A percentile compares a stretch with the other conserved stretches of the same genome.
These are phyloP conservation scores for Callinectes sapidus DNA, from an alignment of 2,888 invertebrate genomes.

Conservation along the genomic window DNA sequence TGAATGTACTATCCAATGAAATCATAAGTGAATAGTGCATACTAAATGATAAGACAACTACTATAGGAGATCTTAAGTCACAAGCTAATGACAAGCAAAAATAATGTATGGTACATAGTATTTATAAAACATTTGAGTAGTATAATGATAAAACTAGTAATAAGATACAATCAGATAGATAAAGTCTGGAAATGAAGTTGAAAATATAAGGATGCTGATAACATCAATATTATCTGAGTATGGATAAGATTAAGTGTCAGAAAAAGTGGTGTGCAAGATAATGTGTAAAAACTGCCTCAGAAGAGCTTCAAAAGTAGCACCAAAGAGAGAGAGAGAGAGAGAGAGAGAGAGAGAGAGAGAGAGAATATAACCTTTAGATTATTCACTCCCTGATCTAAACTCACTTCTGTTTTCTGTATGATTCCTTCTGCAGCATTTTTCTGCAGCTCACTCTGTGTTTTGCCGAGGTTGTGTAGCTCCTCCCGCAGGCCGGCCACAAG, in stretches of 20 bases:
- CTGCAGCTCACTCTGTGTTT: conserved; percentile 49
- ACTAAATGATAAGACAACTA: not conserved
- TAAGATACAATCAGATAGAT: not conserved
- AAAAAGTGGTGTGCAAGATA: too few relatives aligned
- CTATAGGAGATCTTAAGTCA: not conserved
- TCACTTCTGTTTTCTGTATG: conserved; percentile 55
- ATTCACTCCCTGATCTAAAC: not conserved
- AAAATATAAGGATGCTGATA: not conserved
- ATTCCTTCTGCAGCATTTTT: conserved; percentile 55
- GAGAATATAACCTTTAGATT: not conserved
- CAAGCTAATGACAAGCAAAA: not conserved
- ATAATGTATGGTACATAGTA: not conserved
- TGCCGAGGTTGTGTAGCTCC: conserved; percentile 42
- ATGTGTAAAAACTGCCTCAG: too few relatives aligned
- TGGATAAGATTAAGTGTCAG: too few relatives aligned
- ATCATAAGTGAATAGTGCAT: not conserved
- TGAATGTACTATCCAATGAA: not conserved
- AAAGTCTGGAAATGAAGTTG: not conserved
- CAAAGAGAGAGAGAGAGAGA: conserved; percentile 20
- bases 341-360: not conserved
- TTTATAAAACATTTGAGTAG: not conserved
- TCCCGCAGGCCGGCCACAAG: conserved; percentile 46
- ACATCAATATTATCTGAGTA: not conserved
- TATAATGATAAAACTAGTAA: not conserved
- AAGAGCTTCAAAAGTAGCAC: too few relatives aligned